phyloP scores from a whole-genome alignment of 1,140 invertebrate species.

The Marisa cornuarietis region DNA sequence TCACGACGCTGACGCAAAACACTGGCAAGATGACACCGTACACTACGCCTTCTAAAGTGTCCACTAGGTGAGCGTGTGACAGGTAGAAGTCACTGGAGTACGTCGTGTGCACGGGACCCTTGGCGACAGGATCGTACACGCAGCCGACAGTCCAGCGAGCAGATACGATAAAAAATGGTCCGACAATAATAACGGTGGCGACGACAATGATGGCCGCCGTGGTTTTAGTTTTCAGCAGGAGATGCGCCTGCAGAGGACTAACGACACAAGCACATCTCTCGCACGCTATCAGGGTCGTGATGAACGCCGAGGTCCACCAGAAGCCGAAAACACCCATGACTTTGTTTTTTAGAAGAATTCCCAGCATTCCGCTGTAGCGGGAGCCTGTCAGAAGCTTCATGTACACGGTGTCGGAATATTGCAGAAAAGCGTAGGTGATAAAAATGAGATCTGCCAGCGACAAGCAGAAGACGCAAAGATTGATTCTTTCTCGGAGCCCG shows the following conservation, averaged over 20 bases:
- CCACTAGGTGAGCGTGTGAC: background rate
- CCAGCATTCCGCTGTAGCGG: too few species aligned
- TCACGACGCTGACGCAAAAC: background rate
- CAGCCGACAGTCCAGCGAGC: constrained; percentile 2
- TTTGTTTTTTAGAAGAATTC: too few species aligned
- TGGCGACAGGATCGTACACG: constrained; percentile 4
- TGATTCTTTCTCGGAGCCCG: too few species aligned
- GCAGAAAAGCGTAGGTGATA: too few species aligned
- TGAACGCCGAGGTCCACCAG: background rate
- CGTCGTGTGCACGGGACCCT: background rate
- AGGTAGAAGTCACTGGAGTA: constrained; percentile 15
- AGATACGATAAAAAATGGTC: background rate
- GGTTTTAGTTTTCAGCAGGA: background rate
- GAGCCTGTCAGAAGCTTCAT: too few species aligned
- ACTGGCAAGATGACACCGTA: background rate
- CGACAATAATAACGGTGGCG: background rate
- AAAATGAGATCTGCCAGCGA: too few species aligned
- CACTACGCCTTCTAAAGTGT: background rate
- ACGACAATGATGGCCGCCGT: background rate
- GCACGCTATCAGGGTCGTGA: background rate
- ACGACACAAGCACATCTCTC: constrained; percentile 11
- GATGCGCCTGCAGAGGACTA: background rate
- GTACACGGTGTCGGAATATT: too few species aligned
- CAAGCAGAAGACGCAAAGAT: too few species aligned
- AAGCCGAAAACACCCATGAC: background rate